Evolutionary conservation across 1,140 invertebrate species (phyloP).

Genomic region (Apocrypta bakeri): DNA sequence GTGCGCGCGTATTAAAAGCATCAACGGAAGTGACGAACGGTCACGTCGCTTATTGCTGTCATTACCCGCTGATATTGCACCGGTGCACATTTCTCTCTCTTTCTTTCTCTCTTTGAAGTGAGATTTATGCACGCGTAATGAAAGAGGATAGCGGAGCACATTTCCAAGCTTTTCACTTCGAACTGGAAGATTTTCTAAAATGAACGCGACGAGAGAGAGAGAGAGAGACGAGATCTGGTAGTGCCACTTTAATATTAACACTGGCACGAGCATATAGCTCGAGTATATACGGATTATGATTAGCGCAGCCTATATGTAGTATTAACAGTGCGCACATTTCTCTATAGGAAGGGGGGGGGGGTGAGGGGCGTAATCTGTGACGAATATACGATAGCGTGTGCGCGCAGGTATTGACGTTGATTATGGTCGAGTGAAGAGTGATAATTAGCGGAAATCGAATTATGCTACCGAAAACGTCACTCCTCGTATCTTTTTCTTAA

Average conservation of each 20-base stretch:
- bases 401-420: neutral
- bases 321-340: too few relatives aligned
- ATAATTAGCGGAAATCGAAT: constrained; percentile 32
- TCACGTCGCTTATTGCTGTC: constrained; percentile 49
- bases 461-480: neutral
- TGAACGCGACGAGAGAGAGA: neutral
- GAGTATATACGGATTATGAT: too few relatives aligned
- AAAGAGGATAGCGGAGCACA: neutral
- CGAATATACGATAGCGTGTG: too few relatives aligned
- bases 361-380: too few relatives aligned
- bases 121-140: neutral
- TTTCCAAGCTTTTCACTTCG: neutral
- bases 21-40: constrained; percentile 54
- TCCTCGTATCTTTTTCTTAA: neutral
- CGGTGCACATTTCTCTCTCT: neutral
- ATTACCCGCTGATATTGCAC: constrained; percentile 18
- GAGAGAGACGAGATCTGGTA: constrained; percentile 44
- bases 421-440: neutral
- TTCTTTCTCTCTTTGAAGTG: constrained; percentile 29
- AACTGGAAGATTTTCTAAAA: neutral
- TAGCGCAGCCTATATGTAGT: too few relatives aligned
- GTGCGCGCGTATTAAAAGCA: constrained; percentile 48
- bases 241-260: constrained; percentile 25
- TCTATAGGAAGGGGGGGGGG: too few relatives aligned
- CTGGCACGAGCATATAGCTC: too few relatives aligned